phyloP scores from a whole-genome alignment of 1,140 invertebrate species.

The Samia ricini region DNA sequence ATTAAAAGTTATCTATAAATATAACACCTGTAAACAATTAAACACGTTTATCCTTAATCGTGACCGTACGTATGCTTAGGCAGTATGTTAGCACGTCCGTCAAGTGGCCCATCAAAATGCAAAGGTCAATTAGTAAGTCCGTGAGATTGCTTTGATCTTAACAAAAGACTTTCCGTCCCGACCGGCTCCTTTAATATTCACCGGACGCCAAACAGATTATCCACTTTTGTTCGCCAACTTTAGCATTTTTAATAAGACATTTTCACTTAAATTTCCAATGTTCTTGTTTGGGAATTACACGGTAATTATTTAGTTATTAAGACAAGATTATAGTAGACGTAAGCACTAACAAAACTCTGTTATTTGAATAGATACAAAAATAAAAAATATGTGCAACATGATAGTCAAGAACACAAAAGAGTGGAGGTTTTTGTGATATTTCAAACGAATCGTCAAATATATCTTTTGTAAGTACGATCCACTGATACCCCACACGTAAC shows the following conservation, averaged over 20 bases:
- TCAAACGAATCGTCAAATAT: no score
- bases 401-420: no score
- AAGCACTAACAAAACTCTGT: no score
- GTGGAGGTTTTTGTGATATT: no score
- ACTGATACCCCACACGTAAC: no score
- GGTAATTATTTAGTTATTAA: slow-evolving; percentile 2
- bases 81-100: background rate
- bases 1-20: background rate
- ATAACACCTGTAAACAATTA: background rate
- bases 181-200: slow-evolving; percentile 59
- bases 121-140: slow-evolving; percentile 58
- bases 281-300: slow-evolving; percentile 16
- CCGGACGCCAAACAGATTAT: slow-evolving; percentile 62
- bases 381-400: no score
- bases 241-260: slow-evolving; percentile 64
- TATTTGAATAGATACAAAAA: no score
- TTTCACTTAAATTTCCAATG: slow-evolving; percentile 46
- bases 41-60: background rate
- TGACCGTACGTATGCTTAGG: background rate
- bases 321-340: no score
- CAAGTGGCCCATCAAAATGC: slow-evolving; percentile 51
- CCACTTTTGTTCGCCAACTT: slow-evolving; percentile 62
- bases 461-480: no score
- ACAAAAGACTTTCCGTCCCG: slow-evolving; percentile 44
- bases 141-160: slow-evolving; percentile 57